Base-by-base conservation (phyloP, 2,113 vertebrate species). In the Rattus rattus region DNA sequence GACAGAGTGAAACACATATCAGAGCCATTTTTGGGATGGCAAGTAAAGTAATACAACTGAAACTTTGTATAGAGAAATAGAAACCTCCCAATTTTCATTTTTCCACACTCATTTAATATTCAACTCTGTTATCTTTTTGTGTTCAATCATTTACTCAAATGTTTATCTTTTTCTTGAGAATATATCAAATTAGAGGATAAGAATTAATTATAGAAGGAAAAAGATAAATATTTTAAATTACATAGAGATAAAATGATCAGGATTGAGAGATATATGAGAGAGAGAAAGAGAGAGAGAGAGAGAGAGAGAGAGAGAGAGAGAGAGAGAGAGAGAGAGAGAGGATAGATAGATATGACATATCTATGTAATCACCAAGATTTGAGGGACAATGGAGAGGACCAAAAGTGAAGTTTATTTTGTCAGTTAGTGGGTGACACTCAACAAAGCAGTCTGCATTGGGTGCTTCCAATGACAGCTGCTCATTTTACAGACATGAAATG, bases 331-430 rank as follows among this genome's bases (percentile, higher is more conserved):
- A 70, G 69, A 70, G 3, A n/a, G 69, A 70, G 1, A 24, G 1
- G 20, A 76, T 26, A 47, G 3, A 76, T 5, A 9, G 52, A 54
- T 54, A 52, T 16, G 12, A 39, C 13, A 28, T 43, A 10, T 28
- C 56, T 63, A 7, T 43, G 11, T 28, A 61, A 63, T 5, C 13
- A 63, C 4, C 28, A 16, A 30, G 59, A 30, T 84, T 63, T 3
- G 4, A 43, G 11, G 1, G 4, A 39, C 26, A 28, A 9, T 14
- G 16, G 7, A 14, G 24, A 63, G 4, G 12, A 84, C 7, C 2
- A 17, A 43, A 43, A 17, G n/a, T 6, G 6, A 39, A 39, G 6
- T 61, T 16, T 39, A 26, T 12, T 20, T 14, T 59, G 16, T 43
- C 13, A 43, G 19, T 84, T 84, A 43, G 13, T 63, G 13, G 24